Evolutionary conservation across 1,140 invertebrate species (phyloP), one percentile per base, ranked within the genome.

Genomic region (Oryzaephilus surinamensis): DNA sequence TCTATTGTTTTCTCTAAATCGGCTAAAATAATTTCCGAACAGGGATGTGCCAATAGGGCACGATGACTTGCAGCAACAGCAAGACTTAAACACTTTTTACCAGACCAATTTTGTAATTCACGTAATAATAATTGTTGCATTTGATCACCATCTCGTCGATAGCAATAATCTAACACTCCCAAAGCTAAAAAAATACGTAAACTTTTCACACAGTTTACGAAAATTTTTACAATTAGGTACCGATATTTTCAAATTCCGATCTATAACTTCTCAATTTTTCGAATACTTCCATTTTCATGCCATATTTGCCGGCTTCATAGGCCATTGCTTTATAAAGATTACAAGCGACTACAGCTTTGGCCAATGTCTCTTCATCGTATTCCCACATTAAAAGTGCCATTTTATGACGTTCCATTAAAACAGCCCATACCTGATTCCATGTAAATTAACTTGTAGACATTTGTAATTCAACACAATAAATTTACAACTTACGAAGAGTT

Each of bases 311-410:
- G 0, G 93, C 92, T 60, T 97, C 93, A 48, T 91, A 85, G 0
- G 91, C 91, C 86, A 97, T 91, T 1, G 89, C 87, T 63, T 96
- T 96, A 64, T 95, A 97, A n/a, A 99, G 63, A 58, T 94, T 94
- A 50, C 90, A 86, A 8, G 91, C 91, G 0, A 97, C 81, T 10
- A 98, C 61, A 0, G 91, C 86, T 66, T 96, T 96, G 6, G 93
- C 92, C 27, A 97, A 66, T 0, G 94, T 90, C 62, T 98, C 94
- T 61, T 97, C 93, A 0, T 93, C 94, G 55, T 96, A 91, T 44
- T 93, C 85, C 92, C 94, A 97, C 87, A 97, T 94, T 2, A 96
- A 73, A 27, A 91, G 60, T 1, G 92, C 92, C 92, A 97, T 96
- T 64, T 89, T 84, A 55, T 96, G 92, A 3, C 94, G 69, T 62